Conservation (phyloP, 1,140 invertebrate genomes). For the Pinna nobilis region DNA sequence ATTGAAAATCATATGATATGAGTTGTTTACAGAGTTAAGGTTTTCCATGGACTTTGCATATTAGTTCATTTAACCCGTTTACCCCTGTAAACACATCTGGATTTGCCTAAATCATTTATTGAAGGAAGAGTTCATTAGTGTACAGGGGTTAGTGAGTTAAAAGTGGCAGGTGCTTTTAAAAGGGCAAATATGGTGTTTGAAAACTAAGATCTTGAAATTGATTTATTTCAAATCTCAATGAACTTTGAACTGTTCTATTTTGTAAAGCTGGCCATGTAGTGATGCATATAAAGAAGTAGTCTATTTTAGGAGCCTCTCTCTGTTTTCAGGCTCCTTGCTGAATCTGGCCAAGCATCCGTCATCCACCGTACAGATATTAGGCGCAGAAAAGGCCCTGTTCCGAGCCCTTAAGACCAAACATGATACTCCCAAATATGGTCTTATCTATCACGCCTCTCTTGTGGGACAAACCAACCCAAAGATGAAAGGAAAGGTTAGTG, state of each 20-base stretch:
- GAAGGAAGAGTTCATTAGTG: background rate
- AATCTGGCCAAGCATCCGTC: conserved; percentile 99
- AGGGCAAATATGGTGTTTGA: no score
- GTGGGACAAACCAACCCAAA: conserved; percentile 91
- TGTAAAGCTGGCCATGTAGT: conserved; percentile 21
- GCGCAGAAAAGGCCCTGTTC: conserved; percentile 98
- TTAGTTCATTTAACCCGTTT: no score
- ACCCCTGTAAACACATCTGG: no score
- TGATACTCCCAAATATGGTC: conserved; percentile 99
- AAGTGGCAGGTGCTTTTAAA: background rate
- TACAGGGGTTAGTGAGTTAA: background rate
- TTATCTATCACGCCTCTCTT: conserved; percentile 97
- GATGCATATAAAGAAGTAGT: conserved; percentile 12
- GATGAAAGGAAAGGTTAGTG: conserved; percentile 88
- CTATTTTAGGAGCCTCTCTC: background rate
- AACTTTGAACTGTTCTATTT: no score
- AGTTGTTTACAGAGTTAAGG: no score
- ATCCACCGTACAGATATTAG: conserved; percentile 98
- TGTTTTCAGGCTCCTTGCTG: conserved; percentile 86
- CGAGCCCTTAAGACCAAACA: conserved; percentile 97
- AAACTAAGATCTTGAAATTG: background rate
- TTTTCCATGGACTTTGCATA: no score
- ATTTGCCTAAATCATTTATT: no score
- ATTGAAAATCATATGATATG: no score
- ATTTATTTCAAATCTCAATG: no score